phyloP scores from a whole-genome alignment of 2,113 vertebrate species.

The Diphyllodes magnificus region DNA sequence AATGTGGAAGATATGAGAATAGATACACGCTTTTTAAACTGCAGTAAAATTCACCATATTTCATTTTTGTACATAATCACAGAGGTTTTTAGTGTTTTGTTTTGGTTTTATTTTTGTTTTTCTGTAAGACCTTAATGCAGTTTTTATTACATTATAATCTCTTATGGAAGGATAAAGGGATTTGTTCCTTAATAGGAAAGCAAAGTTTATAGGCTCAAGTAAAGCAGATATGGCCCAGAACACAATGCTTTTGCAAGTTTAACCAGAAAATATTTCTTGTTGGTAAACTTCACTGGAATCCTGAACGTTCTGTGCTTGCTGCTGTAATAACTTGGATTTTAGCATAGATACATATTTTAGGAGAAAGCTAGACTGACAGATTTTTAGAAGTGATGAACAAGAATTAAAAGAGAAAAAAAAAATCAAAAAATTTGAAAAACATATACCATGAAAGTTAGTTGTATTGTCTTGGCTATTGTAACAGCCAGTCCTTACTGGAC shows the following conservation, averaged over 20 bases:
- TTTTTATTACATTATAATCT: slow-evolving; percentile 20
- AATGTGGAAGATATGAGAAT: background rate
- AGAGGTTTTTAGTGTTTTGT: background rate
- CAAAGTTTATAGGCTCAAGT: background rate
- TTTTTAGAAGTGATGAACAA: background rate
- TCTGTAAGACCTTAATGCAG: background rate
- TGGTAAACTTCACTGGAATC: background rate
- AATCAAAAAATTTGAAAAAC: background rate
- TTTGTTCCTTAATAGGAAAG: slow-evolving; percentile 31
- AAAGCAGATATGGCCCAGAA: background rate
- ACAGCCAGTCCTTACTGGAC: slow-evolving; percentile 3
- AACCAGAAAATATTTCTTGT: background rate
- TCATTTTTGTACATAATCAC: background rate
- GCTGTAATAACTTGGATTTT: background rate
- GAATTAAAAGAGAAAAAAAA: background rate
- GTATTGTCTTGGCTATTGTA: slow-evolving; percentile 7
- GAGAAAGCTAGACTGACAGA: background rate
- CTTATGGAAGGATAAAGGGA: background rate
- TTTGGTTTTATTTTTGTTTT: background rate
- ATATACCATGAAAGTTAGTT: background rate
- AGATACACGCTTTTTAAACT: background rate
- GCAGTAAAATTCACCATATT: background rate
- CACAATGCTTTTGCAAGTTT: background rate
- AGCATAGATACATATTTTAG: background rate
- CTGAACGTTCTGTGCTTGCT: background rate